Evolutionary conservation across 2,888 invertebrate species (phyloP).

Genomic region (Drosophila algonquin): DNA sequence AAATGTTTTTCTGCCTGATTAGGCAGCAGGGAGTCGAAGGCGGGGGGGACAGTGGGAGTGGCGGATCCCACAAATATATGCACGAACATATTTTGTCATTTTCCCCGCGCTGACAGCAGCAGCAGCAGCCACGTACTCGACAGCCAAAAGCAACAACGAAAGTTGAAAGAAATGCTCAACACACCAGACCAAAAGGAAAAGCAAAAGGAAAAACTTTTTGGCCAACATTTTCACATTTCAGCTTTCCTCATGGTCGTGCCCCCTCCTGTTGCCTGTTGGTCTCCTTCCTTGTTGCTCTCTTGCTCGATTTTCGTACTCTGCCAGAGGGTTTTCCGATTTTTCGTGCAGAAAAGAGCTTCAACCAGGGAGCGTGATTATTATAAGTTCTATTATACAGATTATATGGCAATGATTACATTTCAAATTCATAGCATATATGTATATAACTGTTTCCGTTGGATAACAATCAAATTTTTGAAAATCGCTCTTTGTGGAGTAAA

Average conservation of each 20-base stretch:
- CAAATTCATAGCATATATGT: too few relatives aligned
- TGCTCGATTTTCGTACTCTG: background rate
- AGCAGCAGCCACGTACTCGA: constrained; percentile 23
- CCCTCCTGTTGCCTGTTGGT: too few relatives aligned
- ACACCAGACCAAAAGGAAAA: background rate
- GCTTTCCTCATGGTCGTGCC: constrained; percentile 7
- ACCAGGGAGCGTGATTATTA: too few relatives aligned
- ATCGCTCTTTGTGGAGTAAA: too few relatives aligned
- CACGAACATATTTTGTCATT: constrained; percentile 41
- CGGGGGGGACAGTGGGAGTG: background rate
- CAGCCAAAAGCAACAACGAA: background rate
- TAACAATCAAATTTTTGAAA: too few relatives aligned
- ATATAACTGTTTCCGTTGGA: too few relatives aligned
- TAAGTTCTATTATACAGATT: too few relatives aligned
- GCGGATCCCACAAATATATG: constrained; percentile 7
- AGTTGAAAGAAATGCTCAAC: constrained; percentile 14
- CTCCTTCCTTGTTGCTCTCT: background rate
- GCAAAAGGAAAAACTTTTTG: constrained; percentile 24
- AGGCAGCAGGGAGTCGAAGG: constrained; percentile 10
- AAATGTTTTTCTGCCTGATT: constrained; percentile 64
- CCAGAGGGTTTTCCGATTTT: background rate
- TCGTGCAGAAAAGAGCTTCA: too few relatives aligned
- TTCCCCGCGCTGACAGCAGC: constrained; percentile 30
- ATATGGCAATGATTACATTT: too few relatives aligned
- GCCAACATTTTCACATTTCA: constrained; percentile 29